phyloP scores from a whole-genome alignment of 2,888 invertebrate genomes.

The Thalpophila matura region DNA sequence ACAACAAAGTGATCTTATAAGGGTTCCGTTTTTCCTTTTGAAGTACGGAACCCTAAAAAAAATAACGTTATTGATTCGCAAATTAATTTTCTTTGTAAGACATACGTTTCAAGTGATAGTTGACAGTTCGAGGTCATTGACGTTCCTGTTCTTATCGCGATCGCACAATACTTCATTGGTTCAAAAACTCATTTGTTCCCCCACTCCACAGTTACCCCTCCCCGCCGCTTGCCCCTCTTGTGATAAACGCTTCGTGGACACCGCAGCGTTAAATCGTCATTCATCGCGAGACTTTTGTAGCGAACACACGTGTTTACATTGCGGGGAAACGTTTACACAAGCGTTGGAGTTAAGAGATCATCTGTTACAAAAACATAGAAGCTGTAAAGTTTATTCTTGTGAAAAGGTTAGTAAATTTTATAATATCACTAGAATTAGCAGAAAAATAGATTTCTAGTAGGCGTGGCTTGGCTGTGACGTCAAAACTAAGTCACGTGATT shows the following conservation, averaged over 20 bases:
- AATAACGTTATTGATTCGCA: no score
- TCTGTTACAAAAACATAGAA: conserved; percentile 43
- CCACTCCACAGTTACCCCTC: conserved; percentile 20
- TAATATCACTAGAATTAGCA: not conserved
- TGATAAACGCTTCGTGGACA: conserved; percentile 32
- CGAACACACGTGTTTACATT: conserved; percentile 50
- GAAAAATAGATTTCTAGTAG: no score
- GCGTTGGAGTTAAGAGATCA: conserved; percentile 53
- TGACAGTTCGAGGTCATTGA: no score
- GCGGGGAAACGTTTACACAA: conserved; percentile 53
- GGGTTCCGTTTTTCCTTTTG: no score
- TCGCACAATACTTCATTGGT: no score
- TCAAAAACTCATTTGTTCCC: not conserved
- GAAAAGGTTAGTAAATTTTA: conserved; percentile 42
- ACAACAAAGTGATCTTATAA: no score
- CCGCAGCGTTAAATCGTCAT: conserved; percentile 50
- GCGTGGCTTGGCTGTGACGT: no score
- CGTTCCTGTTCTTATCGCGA: no score
- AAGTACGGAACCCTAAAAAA: no score
- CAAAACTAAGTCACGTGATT: no score
- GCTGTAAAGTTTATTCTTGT: conserved; percentile 43
- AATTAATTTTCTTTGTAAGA: no score
- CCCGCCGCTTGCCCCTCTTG: conserved; percentile 42
- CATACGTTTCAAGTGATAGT: no score
- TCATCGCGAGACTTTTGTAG: conserved; percentile 2